Percentiles rank a stretch among this genome's conserved stretches.
These are phyloP conservation scores for Turdus rufiventris DNA, from an alignment of 2,113 vertebrate species.

Conservation along the genomic window DNA sequence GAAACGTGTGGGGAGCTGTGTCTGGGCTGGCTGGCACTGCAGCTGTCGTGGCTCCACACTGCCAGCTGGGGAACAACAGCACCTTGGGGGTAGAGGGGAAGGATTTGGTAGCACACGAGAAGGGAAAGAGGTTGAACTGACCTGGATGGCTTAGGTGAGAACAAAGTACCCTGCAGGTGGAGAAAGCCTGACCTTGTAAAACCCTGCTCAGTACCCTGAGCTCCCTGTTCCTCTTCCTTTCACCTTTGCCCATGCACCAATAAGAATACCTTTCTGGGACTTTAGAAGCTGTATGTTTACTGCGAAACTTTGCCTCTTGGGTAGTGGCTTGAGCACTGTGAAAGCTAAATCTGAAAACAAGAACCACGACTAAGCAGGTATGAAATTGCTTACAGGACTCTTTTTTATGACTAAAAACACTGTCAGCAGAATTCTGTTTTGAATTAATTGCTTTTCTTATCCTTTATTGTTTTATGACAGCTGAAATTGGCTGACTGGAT, in stretches of 20 bases:
- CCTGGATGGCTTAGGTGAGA: background rate
- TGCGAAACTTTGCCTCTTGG: background rate
- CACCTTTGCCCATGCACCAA: background rate
- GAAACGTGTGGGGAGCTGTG: rapidly evolving
- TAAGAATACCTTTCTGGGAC: background rate
- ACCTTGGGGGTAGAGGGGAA: rapidly evolving
- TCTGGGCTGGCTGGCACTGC: background rate
- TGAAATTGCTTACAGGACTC: background rate
- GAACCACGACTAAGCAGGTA: background rate
- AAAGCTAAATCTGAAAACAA: background rate
- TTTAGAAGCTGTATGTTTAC: background rate
- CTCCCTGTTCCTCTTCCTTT: background rate
- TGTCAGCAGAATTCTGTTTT: background rate
- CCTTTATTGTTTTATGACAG: slow-evolving; percentile 21
- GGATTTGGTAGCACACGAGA: background rate
- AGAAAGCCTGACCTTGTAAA: background rate
- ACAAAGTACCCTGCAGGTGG: background rate
- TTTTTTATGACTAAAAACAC: background rate
- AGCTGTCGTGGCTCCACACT: rapidly evolving
- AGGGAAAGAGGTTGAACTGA: background rate
- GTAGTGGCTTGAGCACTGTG: background rate
- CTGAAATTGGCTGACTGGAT: background rate
- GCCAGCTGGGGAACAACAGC: background rate
- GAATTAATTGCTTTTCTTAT: slow-evolving; percentile 17
- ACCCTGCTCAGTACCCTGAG: background rate